Base-by-base conservation (phyloP, 1,140 invertebrate genomes). In the Campoletis sonorensis region DNA sequence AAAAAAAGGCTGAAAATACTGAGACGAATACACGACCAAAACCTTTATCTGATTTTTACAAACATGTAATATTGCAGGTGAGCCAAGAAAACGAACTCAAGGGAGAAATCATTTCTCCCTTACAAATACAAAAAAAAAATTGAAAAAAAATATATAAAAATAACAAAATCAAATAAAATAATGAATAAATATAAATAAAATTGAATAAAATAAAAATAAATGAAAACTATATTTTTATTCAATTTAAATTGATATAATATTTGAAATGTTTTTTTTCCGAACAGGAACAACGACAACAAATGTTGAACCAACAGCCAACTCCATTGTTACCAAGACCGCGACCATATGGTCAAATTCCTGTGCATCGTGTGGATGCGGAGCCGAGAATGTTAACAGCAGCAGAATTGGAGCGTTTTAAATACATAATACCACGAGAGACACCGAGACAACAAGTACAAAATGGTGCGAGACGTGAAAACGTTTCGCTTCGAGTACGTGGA, bases 321-420 rank as follows among this genome's bases (percentile, higher is more conserved):
- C 87, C 84, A 40, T 85, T 88, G 21, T 51, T 84, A 80, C 81
- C 87, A 54, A 82, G 83, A 58, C 71, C 85, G 11, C 85, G 86
- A 33, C 86, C 84, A 15, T 90, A 85, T 76, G 87, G 88, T 49
- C 91, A 92, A 80, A 91, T 92, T 79, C 91, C 91, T 11, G 88
- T 92, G 26, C 90, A 91, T 77, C 84, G 87, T n/a, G 87, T 92
- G 15, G 88, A 91, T 40, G 89, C 90, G 18, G 92, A 92, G 86
- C 89, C 89, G 0, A 86, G 91, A 73, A 90, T 91, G 81, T 81
- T 92, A 51, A 92, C 89, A 30, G 84, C 85, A 40, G 84, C 84
- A 33, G 91, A 92, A 85, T 81, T 92, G 61, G 87, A 90, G 49
- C 89, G 88, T 61, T 92, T 87, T 70, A 88, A 87, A 68, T 88